Evolutionary conservation across 2,797 vertebrate genomes (phyloP).

Genomic region (Hydrolagus colliei): DNA sequence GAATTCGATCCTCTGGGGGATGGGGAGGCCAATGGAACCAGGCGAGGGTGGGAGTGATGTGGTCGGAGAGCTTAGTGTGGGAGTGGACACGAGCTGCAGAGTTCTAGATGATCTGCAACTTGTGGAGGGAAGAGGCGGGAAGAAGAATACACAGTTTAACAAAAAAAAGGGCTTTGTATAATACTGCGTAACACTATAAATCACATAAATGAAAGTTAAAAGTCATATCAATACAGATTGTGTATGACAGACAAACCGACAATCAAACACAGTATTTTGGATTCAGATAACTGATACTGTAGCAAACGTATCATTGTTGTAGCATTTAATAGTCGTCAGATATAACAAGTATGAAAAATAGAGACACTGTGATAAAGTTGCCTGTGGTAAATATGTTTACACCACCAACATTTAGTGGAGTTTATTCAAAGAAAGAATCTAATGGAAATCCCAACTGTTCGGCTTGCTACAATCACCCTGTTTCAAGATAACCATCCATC

Average conservation of each 20-base stretch:
- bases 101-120: too few relatives aligned
- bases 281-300: not conserved
- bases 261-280: not conserved
- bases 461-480: conserved; percentile 38
- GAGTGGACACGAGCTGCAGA: too few relatives aligned
- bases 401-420: conserved; percentile 32
- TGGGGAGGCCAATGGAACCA: too few relatives aligned
- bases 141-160: too few relatives aligned
- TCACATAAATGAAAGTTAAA: not conserved
- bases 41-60: too few relatives aligned
- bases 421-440: conserved; percentile 33
- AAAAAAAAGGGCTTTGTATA: not conserved
- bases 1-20: too few relatives aligned
- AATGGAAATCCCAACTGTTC: conserved; percentile 29
- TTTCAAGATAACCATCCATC: conserved; percentile 29
- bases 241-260: not conserved
- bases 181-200: not conserved
- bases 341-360: not conserved
- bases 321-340: not conserved
- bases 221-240: not conserved
- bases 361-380: not conserved
- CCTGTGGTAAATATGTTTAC: not conserved
- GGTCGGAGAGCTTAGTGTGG: too few relatives aligned
- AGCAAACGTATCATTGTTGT: not conserved
- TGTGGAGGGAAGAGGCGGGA: too few relatives aligned